Base-by-base conservation (phyloP, 2,888 invertebrate species). In the Hoplodrina blanda region DNA sequence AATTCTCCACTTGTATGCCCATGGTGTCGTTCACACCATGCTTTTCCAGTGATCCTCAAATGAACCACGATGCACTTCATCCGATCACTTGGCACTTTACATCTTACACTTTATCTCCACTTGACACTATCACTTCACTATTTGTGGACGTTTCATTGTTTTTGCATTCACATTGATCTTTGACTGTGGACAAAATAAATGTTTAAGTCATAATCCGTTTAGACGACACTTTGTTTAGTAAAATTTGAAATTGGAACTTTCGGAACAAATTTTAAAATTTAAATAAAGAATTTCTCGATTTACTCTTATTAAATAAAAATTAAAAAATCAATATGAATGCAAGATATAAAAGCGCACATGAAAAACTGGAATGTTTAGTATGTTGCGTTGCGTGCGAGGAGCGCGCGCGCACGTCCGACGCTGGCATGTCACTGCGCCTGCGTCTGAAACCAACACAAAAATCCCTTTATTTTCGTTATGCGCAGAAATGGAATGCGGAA, bases 1-100 rank as follows among this genome's bases (percentile, higher is more conserved):
- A 91, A 90, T 91, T 95, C 81, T 96, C 95, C 88, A 95, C 94
- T 90, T 95, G 95, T 91, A 95, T 95, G 85, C 95, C 95, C 95
- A 95, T 95, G 85, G 83, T 92, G 90, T 82, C 68, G 82, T 49
- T 86, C 90, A 91, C 87, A 85, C 83, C 89, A 89, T 90, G 85
- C 83, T 82, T 77, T 66, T 17, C 65, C 53, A 63, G 62, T 65
- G 66, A 69, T 73, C 73, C 76, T 66, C 59, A 73, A 73, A 30
- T 53, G 54, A 71, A 76, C 74, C 71, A 62, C 78, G 72, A 65
- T 67, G 67, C 82, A 81, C 83, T 83, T 73, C 76, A 81, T 80
- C 82, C 70, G 55, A 81, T 57, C 79, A 81, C 83, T 76, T 69
- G 3, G 13, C 76, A 78, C 78, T 80, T 78, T 78, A 78, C 80